These are phyloP conservation scores for Malaclemys terrapin DNA, from an alignment of 2,113 vertebrate species.

Conservation along the genomic window DNA sequence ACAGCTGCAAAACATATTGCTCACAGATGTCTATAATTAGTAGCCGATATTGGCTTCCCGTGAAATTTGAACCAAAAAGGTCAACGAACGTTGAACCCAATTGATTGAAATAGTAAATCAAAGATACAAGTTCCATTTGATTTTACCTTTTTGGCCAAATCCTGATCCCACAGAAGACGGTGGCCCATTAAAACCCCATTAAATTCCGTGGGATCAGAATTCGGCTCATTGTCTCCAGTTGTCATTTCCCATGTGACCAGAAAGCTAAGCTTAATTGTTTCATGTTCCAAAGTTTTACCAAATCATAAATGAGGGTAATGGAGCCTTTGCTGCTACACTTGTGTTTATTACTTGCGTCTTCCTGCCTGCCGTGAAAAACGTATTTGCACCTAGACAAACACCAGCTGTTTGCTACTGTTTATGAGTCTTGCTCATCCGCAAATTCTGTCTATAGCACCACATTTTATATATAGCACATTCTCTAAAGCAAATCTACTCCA, in stretches of 20 bases:
- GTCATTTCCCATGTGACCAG: neutral
- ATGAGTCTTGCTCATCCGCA: constrained; percentile 54
- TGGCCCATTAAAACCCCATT: neutral
- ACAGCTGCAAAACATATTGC: constrained; percentile 58
- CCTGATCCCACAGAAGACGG: neutral
- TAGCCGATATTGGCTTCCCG: neutral
- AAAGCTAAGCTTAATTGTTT: neutral
- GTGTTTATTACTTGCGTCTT: constrained; percentile 41
- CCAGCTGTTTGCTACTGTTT: constrained; percentile 70
- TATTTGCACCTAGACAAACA: constrained; percentile 64
- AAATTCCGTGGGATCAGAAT: neutral
- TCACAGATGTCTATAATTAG: constrained; percentile 57
- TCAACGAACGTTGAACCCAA: neutral
- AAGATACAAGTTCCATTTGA: neutral
- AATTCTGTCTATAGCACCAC: constrained; percentile 47
- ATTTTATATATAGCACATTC: neutral
- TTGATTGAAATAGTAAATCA: neutral
- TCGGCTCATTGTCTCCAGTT: neutral
- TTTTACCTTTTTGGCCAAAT: neutral
- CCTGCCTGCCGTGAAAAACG: constrained; percentile 42
- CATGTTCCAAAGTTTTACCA: neutral
- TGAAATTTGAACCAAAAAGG: constrained; percentile 32
- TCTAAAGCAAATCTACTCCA: neutral
- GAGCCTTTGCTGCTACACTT: neutral
- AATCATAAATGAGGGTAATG: constrained; percentile 12